Percentiles rank a stretch among this genome's conserved stretches.
Conservation (phyloP, 2,888 invertebrate species). For the Hoplodrina ambigua region DNA sequence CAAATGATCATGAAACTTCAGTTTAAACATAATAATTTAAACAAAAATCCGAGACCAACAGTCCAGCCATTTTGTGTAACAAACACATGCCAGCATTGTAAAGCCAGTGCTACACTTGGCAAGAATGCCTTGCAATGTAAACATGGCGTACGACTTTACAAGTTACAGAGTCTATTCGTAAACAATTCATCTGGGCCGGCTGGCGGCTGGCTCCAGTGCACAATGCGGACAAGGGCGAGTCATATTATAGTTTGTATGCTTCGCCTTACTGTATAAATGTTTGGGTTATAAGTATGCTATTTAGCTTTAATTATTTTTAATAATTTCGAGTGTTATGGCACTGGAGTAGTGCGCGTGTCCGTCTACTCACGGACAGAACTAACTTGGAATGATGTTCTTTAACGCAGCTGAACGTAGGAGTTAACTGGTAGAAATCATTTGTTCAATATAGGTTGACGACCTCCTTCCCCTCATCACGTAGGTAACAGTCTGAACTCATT, state of each 20-base stretch:
- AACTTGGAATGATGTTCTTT: too few relatives aligned
- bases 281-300: not conserved
- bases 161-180: slow-evolving; percentile 33
- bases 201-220: slow-evolving; percentile 15
- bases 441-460: too few relatives aligned
- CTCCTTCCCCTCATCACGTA: too few relatives aligned
- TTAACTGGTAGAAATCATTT: too few relatives aligned
- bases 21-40: too few relatives aligned
- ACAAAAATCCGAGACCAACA: not conserved
- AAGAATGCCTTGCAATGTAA: slow-evolving; percentile 8
- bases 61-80: not conserved
- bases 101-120: not conserved
- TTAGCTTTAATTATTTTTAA: not conserved
- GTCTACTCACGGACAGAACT: too few relatives aligned
- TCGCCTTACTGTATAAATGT: not conserved
- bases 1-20: too few relatives aligned
- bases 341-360: too few relatives aligned
- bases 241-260: slow-evolving; percentile 21
- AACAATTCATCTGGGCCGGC: slow-evolving; percentile 46
- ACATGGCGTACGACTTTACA: slow-evolving; percentile 20
- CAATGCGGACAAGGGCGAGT: slow-evolving; percentile 30
- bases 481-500: too few relatives aligned
- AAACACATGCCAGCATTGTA: not conserved
- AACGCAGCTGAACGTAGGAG: too few relatives aligned
- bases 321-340: too few relatives aligned